Base-by-base conservation (phyloP, 2,888 invertebrate genomes). In the Lymantria dispar region DNA sequence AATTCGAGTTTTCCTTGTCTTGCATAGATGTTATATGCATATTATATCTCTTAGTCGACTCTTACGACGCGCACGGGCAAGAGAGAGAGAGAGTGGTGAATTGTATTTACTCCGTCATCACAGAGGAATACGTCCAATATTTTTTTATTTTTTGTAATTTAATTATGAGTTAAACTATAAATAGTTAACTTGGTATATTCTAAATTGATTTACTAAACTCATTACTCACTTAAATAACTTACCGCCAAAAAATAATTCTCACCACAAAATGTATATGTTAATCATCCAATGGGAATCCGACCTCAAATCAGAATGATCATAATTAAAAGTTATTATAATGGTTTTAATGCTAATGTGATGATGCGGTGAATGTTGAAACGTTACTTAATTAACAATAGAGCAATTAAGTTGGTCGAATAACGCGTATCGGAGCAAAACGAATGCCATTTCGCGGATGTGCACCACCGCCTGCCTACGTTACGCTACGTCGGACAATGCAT, bases 331-430 rank as follows among this genome's bases (percentile, higher is more conserved):
- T 74, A 77, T 74, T 76, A 77, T 73, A 72, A 71, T 68, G 67
- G 74, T 76, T 80, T 79, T 72, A 74, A 78, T 72, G 70, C 64
- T 75, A 78, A 77, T 80, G 78, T 76, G 78, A 79, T 75, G 76
- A 75, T 81, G 83, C 66, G 82, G 83, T 76, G 67, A 71, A 82
- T 74, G 80, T 76, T 85, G 85, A 85, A 88, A 86, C 83, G 88
- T 87, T 83, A 84, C 84, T 84, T 87, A 90, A 91, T 89, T 89
- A 90, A 90, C 90, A 91, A 91, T 90, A 86, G 88, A 85, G 85
- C 87, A 91, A 91, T 90, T 91, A 90, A 89, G 83, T 84, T 83
- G 76, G 72, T 76, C 72, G 74, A 75, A 70, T 74, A 74, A 72
- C 79, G 83, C 80, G 80, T 78, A 74, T 76, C 72, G 75, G 69